Evolutionary conservation across 2,797 vertebrate species (phyloP).

Genomic region (Capromys pilorides): DNA sequence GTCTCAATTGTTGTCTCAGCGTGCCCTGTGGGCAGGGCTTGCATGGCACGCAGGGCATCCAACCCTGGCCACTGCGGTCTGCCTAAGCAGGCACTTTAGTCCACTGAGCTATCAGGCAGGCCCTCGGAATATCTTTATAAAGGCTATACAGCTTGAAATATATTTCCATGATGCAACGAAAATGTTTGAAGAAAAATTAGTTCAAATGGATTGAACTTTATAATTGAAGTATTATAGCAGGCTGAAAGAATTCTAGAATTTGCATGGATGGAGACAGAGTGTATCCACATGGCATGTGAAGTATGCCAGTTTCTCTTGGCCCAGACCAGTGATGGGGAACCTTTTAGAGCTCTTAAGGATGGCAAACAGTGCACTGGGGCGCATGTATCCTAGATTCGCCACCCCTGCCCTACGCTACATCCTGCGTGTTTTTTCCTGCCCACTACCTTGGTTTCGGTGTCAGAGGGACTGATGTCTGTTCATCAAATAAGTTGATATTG

Average conservation of each 20-base stretch:
- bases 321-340: background rate
- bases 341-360: background rate
- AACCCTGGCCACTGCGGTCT: too few species aligned
- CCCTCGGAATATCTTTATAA: slow-evolving; percentile 61
- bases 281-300: background rate
- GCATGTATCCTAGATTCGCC: background rate
- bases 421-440: background rate
- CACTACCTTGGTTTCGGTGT: background rate
- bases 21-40: too few species aligned
- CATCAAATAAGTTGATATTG: background rate
- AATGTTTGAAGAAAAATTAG: slow-evolving; percentile 65
- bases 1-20: too few species aligned
- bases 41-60: too few species aligned
- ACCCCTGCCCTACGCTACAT: background rate
- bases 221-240: background rate
- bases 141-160: slow-evolving; percentile 62
- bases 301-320: background rate
- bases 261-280: background rate
- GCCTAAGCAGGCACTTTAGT: too few species aligned
- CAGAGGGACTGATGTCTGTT: background rate
- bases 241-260: slow-evolving; percentile 10
- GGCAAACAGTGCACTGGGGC: background rate
- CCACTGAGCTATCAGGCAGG: too few species aligned
- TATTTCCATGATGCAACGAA: slow-evolving; percentile 76
- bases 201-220: slow-evolving; percentile 64